Base-by-base conservation (phyloP, 2,888 invertebrate genomes). In the Listrodromus nycthemerus region DNA sequence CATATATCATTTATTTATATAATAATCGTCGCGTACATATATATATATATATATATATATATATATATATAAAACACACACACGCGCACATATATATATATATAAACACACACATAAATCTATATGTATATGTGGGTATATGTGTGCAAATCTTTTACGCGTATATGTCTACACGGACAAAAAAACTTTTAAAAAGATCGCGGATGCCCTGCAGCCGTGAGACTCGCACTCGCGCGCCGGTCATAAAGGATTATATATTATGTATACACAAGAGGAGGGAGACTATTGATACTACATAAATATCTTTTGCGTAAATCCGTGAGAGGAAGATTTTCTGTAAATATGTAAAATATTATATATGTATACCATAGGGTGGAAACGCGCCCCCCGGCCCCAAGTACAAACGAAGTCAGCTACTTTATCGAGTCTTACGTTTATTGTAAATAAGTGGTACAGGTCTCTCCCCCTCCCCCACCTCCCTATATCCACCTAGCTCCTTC, bases 341-440 rank as follows among this genome's bases (percentile, higher is more conserved):
- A 92, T 91, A 92, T 91, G 91, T 91, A 92, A 91, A 87, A 86
- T 87, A 87, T 80, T 82, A 85, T 86, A 86, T 82, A 83, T 80
- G 85, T 86, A 86, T 85, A 89, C 86, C 86, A 89, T 91, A 91
- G 92, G 93, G 92, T 91, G 91, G 90, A 82, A 83, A 85, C 89
- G 92, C 89, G 92, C 91, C 93, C 83, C 82, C 92, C 91, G 91
- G 90, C 91, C 92, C 92, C 92, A 92, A 93, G 93, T 93, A 93
- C 93, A 93, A 93, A 93, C 91, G 89, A 92, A 92, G 92, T 92
- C 92, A 92, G 90, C 91, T 92, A 91, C 88, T 91, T 88, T 90
- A 90, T 92, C 91, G 92, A 92, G 90, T 92, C 91, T 92, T 91
- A 89, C 89, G 89, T 88, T 80, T 78, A 82, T 87, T 90, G 90